Evolutionary conservation across 2,797 vertebrate genomes (phyloP).

Genomic region (Avahi laniger): DNA sequence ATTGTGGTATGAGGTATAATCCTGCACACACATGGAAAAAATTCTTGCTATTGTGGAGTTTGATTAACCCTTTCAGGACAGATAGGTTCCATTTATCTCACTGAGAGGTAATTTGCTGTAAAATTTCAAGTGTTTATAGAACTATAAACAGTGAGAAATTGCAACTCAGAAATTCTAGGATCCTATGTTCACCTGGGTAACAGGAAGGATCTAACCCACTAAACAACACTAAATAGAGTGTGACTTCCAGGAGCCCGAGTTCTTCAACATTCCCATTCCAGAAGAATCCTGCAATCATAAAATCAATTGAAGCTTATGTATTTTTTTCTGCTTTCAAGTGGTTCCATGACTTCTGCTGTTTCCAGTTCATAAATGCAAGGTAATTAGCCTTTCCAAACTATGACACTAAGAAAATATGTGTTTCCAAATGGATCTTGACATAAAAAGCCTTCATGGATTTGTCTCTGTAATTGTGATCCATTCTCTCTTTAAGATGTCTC

Average conservation of each 20-base stretch:
- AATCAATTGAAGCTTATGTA: background rate
- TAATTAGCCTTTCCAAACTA: background rate
- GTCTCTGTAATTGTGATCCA: background rate
- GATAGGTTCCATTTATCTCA: background rate
- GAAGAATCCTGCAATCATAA: background rate
- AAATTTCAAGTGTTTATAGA: background rate
- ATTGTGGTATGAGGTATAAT: background rate
- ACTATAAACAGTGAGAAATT: background rate
- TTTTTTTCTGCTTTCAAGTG: background rate
- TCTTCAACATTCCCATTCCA: background rate
- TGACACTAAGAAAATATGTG: background rate
- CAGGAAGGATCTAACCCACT: background rate
- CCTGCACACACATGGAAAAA: background rate
- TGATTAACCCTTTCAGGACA: constrained; percentile 16
- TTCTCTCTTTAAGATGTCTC: background rate
- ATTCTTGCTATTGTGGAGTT: background rate
- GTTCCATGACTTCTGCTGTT: background rate
- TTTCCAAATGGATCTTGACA: background rate
- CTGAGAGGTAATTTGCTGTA: background rate
- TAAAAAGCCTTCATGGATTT: background rate
- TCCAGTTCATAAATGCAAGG: background rate
- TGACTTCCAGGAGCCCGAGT: background rate
- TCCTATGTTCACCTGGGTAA: background rate
- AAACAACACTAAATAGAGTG: background rate
- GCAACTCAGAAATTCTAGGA: background rate